Base-by-base conservation (phyloP, 2,888 invertebrate genomes). In the Chymomyza caudatula region DNA sequence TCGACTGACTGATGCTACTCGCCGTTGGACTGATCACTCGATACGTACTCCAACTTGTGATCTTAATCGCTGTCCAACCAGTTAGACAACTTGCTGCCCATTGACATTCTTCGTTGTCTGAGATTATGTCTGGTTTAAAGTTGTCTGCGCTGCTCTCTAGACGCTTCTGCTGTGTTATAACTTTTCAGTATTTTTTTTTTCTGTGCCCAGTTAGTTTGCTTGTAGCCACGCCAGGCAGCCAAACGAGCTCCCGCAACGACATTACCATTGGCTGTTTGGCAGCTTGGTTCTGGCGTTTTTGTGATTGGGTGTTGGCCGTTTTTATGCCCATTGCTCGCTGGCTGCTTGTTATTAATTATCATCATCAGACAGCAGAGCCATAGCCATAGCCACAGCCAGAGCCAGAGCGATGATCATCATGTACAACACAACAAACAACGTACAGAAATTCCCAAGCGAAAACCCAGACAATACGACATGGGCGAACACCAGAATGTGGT, bases 41-140 rank as follows among this genome's bases (percentile, higher is more conserved):
- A n/a, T 17, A 19, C 47, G 2, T 2, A n/a, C n/a, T 3, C 15
- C 17, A 1, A 17, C 19, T 63, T 84, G 82, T 71, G 79, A 79
- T 82, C 82, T 82, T 82, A 82, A 73, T 73, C 72, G 72, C 22
- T 13, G 19, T 4, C 4, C 43, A 51, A 47, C 56, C 22, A 13
- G 22, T 23, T 15, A 47, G 23, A 6, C 47, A 23, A 47, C 47
- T 19, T 20, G 47, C 25, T 23, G 70, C 60, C 63, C 69, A 71
- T 66, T 78, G 79, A 82, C 87, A 88, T 88, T 87, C 86, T 74
- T 66, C 64, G 63, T 69, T 73, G 87, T 86, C 87, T 83, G 85
- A 87, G 88, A 88, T 88, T 88, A 88, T 85, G 88, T 86, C 78
- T 83, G 86, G 77, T 79, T 75, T 74, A 65, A 63, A 73, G 72